Base-by-base conservation (phyloP, 2,113 vertebrate genomes). In the Clupea harengus region DNA sequence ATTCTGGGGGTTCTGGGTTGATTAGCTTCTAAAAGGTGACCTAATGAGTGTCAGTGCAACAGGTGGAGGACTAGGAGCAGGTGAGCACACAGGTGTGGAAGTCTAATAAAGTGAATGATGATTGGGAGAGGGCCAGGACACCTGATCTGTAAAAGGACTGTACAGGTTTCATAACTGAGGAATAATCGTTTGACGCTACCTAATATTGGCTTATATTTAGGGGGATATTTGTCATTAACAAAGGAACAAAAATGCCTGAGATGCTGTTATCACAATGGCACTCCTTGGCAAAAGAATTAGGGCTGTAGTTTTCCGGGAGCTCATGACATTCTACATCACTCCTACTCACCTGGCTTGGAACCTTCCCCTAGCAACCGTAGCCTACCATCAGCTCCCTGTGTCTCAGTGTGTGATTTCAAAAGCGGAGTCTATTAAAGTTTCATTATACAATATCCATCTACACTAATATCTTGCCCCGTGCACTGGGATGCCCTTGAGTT, bases 361-460 rank as follows among this genome's bases (percentile, higher is more conserved):
- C 11, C 11, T 44, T 78, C 72, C 28, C 13, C 72, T 32, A 78
- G 72, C 28, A 78, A 15, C 28, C 72, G 0, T 13, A 39, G 39
- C 39, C 39, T 39, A 25, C 64, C 64, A 72, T 2, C 25, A 72
- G 11, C 25, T 25, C n/a, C 64, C 25, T 32, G 72, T 78, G 72
- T 78, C 28, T 15, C 39, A 78, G 72, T 44, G 72, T 72, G 64
- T 39, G 72, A 39, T 78, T 78, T 39, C 72, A 39, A 32, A 78
- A 78, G 72, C 28, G 5, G 8, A 78, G 72, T 44, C 72, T 5
- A 78, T 78, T 17, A 78, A 78, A 78, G 72, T 78, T 39, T 39
- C 72, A 78, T 78, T 78, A 13, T 32, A 39, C 72, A 78, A 78
- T 78, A 78, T 78, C 72, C 72, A 39, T 78, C 28, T 44, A 78